Evolutionary conservation across 2,888 invertebrate genomes (phyloP), one percentile per base, ranked within the genome.

Genomic region (Apomyelois bistriatella): DNA sequence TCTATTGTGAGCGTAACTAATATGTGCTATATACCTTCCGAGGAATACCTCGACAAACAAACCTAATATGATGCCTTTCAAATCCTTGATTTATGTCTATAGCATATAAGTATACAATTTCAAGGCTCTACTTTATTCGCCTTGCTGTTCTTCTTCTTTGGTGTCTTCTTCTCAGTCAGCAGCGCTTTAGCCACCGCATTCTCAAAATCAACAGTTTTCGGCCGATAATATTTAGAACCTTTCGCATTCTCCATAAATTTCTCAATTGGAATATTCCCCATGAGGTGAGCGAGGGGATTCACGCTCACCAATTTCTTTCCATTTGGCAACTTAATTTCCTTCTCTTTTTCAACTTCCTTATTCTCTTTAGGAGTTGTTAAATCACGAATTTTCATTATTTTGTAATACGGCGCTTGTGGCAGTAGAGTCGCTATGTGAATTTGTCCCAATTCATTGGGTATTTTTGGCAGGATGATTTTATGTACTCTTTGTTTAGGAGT

Each of bases 201-300:
- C 22, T 76, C 71, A 7, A 80, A 72, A 50, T 88, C 70, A 1
- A 55, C 67, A 0, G 57, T 22, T 38, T 72, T 81, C 0, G 76
- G 61, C n/a, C 74, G 74, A 32, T 83, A 82, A 49, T 80, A 70
- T n/a, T 73, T 81, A 10, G 68, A 75, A 1, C 7, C 15, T n/a
- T 59, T 73, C 0, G 59, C 46, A 0, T 58, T 58, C 12, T 70
- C 59, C 0, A 78, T 1, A 0, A 80, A 58, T 6, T 76, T 62
- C 0, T 79, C 68, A 0, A 84, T 58, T 0, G 67, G 53, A 0
- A 60, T 75, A 3, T 74, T 64, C 0, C 76, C 76, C 0, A 89
- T 40, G 0, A 89, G 61, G 61, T 89, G 89, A 0, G 85, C 82
- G n/a, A 86, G 56, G 0, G 88, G 89, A 48, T 89, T 88, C 0